Conservation (phyloP, 2,113 vertebrate genomes). For the Tinamus guttatus region DNA sequence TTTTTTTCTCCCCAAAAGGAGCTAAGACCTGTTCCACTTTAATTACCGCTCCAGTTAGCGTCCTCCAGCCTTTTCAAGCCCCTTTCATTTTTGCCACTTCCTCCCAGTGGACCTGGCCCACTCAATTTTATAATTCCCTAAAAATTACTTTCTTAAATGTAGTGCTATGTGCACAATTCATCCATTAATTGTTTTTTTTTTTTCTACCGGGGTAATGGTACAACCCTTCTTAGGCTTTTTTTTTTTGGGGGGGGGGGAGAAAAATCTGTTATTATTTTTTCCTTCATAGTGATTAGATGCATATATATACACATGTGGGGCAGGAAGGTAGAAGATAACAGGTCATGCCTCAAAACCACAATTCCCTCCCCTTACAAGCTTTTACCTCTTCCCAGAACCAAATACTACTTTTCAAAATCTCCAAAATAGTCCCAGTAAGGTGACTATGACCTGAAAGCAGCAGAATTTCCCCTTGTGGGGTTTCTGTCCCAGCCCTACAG, state of each 20-base stretch:
- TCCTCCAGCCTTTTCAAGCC: neutral
- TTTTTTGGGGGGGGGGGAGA: too few relatives aligned
- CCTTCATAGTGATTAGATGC: neutral
- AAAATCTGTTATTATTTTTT: neutral
- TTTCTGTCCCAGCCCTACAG: neutral
- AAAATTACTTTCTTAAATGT: conserved; percentile 54
- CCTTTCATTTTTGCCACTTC: conserved; percentile 48
- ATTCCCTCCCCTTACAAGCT: neutral
- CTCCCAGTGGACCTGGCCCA: conserved; percentile 30
- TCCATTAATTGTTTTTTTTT: neutral
- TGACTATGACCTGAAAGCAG: neutral
- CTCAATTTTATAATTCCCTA: conserved; percentile 34
- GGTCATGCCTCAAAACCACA: neutral
- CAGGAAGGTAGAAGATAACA: neutral
- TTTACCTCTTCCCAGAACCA: neutral
- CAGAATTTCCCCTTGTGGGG: neutral
- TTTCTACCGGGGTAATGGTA: conserved; percentile 19
- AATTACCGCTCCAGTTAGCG: conserved; percentile 32
- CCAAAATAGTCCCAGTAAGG: neutral
- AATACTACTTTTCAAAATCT: neutral
- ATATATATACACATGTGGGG: neutral
- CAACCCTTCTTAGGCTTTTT: neutral
- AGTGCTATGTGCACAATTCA: conserved; percentile 6
- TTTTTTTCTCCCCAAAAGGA: neutral
- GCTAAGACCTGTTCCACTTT: conserved; percentile 6